Percentiles rank a stretch among this genome's conserved stretches.
Evolutionary conservation across 1,140 invertebrate genomes (phyloP).

Genomic region (Drosophila pallidifrons): DNA sequence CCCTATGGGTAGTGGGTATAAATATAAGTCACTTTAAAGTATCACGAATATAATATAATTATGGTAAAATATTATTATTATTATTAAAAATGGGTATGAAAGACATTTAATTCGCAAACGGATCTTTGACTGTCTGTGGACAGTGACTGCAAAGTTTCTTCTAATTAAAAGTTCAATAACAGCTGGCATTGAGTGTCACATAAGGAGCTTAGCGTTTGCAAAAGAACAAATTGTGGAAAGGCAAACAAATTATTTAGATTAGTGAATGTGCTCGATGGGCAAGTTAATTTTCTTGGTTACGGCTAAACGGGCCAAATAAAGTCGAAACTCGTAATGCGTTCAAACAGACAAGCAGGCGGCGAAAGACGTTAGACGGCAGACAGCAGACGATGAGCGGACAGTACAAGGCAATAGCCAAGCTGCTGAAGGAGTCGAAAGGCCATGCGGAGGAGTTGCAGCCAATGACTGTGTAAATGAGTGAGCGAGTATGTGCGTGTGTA

Average conservation of each 20-base stretch:
- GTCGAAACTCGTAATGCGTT: slow-evolving; percentile 48
- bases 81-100: no score
- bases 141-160: background rate
- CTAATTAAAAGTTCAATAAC: background rate
- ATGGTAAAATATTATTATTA: no score
- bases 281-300: slow-evolving; percentile 43
- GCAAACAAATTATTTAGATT: background rate
- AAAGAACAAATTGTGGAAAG: background rate
- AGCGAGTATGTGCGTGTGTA: background rate
- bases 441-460: background rate
- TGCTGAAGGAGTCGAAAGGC: slow-evolving; percentile 28
- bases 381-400: background rate
- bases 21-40: no score
- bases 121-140: background rate
- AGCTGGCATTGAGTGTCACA: background rate
- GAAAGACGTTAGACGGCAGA: background rate
- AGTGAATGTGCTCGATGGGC: slow-evolving; percentile 31
- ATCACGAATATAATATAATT: no score
- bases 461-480: slow-evolving; percentile 6
- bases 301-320: slow-evolving; percentile 47
- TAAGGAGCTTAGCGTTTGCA: background rate
- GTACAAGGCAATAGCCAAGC: slow-evolving; percentile 26
- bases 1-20: no score
- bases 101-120: background rate
- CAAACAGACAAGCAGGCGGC: slow-evolving; percentile 36